Percentiles rank a stretch among this genome's conserved stretches.
Evolutionary conservation across 1,140 invertebrate species (phyloP).

Genomic region (Nylanderia fulva): DNA sequence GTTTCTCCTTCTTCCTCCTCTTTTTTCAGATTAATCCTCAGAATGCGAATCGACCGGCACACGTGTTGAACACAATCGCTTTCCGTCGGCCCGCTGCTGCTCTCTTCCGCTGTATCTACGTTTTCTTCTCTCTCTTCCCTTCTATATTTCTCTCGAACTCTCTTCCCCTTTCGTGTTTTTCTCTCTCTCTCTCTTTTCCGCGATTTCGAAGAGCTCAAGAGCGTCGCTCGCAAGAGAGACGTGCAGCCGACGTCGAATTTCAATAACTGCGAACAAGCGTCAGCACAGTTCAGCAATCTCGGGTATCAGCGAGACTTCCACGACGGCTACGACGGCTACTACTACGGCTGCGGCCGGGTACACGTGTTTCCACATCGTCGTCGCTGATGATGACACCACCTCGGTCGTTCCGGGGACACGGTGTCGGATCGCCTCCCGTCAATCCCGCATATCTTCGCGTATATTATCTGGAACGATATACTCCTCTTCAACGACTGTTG

Average conservation of each 20-base stretch:
- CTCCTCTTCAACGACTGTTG: neutral
- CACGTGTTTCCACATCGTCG: constrained; percentile 68
- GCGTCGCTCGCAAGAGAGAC: constrained; percentile 24
- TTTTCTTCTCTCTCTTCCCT: neutral
- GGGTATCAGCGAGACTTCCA: neutral
- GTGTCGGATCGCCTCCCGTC: constrained; percentile 41
- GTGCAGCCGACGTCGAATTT: constrained; percentile 42
- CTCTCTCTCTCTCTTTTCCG: neutral
- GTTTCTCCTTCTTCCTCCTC: neutral
- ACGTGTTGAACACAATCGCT: neutral
- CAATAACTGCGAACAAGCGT: constrained; percentile 54
- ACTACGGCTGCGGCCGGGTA: constrained; percentile 54
- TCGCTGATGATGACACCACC: constrained; percentile 41
- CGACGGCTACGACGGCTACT: constrained; percentile 44
- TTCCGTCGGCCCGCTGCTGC: neutral
- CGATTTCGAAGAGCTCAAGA: too few relatives aligned
- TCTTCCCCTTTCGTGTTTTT: neutral
- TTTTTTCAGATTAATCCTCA: neutral
- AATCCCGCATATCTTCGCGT: constrained; percentile 56
- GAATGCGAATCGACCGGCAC: neutral
- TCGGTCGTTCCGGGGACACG: constrained; percentile 36
- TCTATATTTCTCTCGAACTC: neutral
- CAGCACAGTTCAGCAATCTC: constrained; percentile 57
- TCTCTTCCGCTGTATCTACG: neutral
- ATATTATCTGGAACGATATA: neutral